These are phyloP conservation scores for Salvelinus alpinus DNA, from an alignment of 2,113 vertebrate genomes.

Conservation along the genomic window DNA sequence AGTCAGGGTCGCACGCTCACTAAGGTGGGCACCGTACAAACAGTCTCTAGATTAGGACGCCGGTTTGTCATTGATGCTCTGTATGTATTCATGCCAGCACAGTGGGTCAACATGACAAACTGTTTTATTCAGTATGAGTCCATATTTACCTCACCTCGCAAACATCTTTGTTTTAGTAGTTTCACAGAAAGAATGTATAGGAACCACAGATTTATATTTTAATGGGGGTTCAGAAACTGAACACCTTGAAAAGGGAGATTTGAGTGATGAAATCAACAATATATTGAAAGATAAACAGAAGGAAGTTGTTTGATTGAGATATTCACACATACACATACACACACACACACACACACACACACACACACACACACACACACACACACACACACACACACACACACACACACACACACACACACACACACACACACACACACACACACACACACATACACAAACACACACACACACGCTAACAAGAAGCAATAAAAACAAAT, in stretches of 20 bases:
- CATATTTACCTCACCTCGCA: not conserved
- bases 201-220: constrained; percentile 14
- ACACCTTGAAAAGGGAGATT: constrained; percentile 44
- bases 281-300: too few species aligned
- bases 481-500: too few species aligned
- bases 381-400: not conserved
- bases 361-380: not conserved
- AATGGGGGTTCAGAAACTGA: constrained; percentile 15
- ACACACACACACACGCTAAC: too few species aligned
- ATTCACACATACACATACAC: not conserved
- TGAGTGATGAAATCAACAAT: too few species aligned
- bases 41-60: constrained; percentile 59
- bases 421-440: too few species aligned
- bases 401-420: not conserved
- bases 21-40: constrained; percentile 62
- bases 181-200: not conserved
- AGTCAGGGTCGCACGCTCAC: constrained; percentile 66
- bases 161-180: not conserved
- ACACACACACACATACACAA: not conserved
- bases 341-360: constrained; percentile 4
- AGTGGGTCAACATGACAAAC: constrained; percentile 55
- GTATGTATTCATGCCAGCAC: constrained; percentile 67
- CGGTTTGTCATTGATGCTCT: constrained; percentile 64
- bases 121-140: constrained; percentile 63
- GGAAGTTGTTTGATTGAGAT: too few species aligned